phyloP scores from a whole-genome alignment of 2,113 vertebrate genomes.

The Serilophus lunatus region DNA sequence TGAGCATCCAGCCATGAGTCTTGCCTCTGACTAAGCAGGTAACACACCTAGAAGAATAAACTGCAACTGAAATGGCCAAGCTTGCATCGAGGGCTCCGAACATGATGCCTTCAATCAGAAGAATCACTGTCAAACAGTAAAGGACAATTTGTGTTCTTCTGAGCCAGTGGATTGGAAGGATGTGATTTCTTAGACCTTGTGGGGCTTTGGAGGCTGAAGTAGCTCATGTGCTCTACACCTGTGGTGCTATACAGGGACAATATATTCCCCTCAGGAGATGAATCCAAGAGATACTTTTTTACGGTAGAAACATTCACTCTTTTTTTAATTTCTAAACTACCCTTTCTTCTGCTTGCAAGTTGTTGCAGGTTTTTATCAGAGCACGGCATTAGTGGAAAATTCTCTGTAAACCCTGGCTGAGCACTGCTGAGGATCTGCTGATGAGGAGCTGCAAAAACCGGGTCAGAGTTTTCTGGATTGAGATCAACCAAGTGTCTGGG shows the following conservation, averaged over 20 bases:
- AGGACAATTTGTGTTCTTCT: background rate
- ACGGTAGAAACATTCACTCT: background rate
- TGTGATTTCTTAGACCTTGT: background rate
- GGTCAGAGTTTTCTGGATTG: background rate
- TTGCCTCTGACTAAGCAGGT: background rate
- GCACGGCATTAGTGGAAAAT: background rate
- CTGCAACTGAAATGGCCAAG: background rate
- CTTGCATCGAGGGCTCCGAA: accelerated
- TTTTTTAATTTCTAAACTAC: background rate
- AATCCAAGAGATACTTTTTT: background rate
- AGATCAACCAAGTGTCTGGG: background rate
- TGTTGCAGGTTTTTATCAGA: background rate
- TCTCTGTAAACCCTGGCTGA: background rate
- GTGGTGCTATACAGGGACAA: background rate
- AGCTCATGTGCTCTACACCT: conserved; percentile 33
- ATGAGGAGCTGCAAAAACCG: background rate
- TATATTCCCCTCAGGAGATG: conserved; percentile 6
- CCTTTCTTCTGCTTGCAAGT: background rate
- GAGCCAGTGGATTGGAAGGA: background rate
- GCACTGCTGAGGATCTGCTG: background rate
- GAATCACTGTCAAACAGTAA: conserved; percentile 74
- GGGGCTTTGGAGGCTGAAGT: conserved; percentile 45
- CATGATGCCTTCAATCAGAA: conserved; percentile 26
- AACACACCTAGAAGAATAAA: background rate
- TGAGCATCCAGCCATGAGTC: background rate